Base-by-base conservation (phyloP, 2,113 vertebrate species). In the Phrynocephalus versicolor region DNA sequence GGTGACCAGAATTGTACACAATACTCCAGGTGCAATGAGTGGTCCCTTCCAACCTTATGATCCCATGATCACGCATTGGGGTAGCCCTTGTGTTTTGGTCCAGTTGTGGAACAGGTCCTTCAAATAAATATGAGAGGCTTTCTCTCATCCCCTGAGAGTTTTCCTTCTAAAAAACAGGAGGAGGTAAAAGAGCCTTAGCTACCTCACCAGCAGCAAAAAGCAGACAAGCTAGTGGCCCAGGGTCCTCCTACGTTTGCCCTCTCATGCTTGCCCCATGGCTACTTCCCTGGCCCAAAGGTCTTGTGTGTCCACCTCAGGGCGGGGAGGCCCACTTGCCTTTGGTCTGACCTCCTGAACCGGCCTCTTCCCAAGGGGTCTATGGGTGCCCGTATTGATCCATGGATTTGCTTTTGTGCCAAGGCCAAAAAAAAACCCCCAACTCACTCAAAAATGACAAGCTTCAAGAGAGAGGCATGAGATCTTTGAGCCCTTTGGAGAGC, bases 381-480 rank as follows among this genome's bases (percentile, higher is more conserved):
- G 33, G 78, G 6, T 80, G 39, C 6, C 74, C 79, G 21, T 72
- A 33, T 79, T 55, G 27, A 5, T 4, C n/a, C 25, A 41, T 41
- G 41, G 65, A 41, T 41, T 30, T 64, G 19, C 60, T n/a, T 89
- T 25, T 3, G 51, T 86, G 92, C 88, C 58, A 79, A 65, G 88
- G 5, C 45, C 5, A 51, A 51, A 51, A 51, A 51, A 51, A 51
- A 51, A 51, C 45, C 45, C 45, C 10, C 45, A 51, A n/a, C n/a
- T n/a, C n/a, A n/a, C n/a, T n/a, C n/a, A n/a, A n/a, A 51, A 91
- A 86, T 58, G 89, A 89, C 64, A 70, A 87, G 85, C 83, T 91
- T 82, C 82, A 58, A 35, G 79, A 64, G 85, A 88, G 86, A 94
- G 94, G 91, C 79, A 90, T 93, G 84, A 92, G 88, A 92, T 88